Percentiles rank a stretch among this genome's conserved stretches.
Evolutionary conservation across 2,888 invertebrate species (phyloP).

Genomic region (Oscheius sp.): DNA sequence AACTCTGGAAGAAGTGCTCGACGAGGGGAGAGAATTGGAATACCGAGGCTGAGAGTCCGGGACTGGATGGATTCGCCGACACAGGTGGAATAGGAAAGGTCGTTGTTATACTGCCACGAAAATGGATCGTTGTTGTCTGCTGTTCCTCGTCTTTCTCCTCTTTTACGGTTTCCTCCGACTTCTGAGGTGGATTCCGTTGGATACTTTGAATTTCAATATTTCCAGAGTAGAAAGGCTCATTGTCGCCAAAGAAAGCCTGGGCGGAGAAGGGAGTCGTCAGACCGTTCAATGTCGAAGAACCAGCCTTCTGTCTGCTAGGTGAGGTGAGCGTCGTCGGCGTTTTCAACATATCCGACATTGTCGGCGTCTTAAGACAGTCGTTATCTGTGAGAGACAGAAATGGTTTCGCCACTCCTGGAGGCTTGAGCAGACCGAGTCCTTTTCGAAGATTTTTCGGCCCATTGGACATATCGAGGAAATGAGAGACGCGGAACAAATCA

Average conservation of each 20-base stretch:
- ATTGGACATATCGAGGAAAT: constrained; percentile 20
- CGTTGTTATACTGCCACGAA: constrained; percentile 23
- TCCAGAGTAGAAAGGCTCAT: constrained; percentile 55
- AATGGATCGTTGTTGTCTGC: constrained; percentile 28
- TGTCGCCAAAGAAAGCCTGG: constrained; percentile 59
- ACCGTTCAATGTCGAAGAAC: constrained; percentile 37
- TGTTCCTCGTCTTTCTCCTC: constrained; percentile 1
- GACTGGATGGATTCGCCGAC: constrained; percentile 16
- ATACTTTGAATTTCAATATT: constrained; percentile 28
- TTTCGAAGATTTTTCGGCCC: constrained; percentile 28
- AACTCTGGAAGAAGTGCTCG: constrained; percentile 61
- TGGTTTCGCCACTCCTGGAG: constrained; percentile 27
- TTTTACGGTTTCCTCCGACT: background rate
- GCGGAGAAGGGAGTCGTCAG: constrained; percentile 43
- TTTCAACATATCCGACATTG: constrained; percentile 58
- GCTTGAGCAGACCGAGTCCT: constrained; percentile 33
- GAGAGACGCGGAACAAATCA: background rate
- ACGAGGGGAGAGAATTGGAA: constrained; percentile 70
- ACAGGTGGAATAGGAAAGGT: constrained; percentile 23
- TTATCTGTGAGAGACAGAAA: constrained; percentile 43
- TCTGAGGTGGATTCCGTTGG: background rate
- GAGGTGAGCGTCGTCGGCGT: constrained; percentile 42
- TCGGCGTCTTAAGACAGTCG: constrained; percentile 60
- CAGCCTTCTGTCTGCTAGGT: constrained; percentile 40
- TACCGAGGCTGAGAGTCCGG: constrained; percentile 60